Base-by-base conservation (phyloP, 2,888 invertebrate genomes). In the Limnephilus rhombicus region DNA sequence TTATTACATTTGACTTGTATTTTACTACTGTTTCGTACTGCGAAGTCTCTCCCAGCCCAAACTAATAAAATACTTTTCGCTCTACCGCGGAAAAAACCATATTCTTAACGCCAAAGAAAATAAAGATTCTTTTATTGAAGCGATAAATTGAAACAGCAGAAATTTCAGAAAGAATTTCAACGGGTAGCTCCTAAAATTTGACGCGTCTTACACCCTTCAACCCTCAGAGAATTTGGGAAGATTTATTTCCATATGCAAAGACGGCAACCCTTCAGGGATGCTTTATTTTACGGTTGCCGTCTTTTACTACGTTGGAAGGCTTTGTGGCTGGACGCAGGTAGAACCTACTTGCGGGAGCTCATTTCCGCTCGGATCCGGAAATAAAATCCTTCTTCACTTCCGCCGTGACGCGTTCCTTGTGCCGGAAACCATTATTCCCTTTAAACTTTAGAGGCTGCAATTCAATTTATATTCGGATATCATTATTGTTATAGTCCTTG, bases 321-420 rank as follows among this genome's bases (percentile, higher is more conserved):
- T 83, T 83, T 83, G 34, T 13, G 34, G 83, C 37, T 83, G 37
- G 37, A 41, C 34, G 37, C 83, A 83, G 37, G 83, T 41, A 34
- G 24, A 41, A 37, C 37, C 34, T 24, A 83, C 37, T 83, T 34
- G 83, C 37, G 41, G 37, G 37, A 83, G 37, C 83, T 83, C 83
- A 83, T 83, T 83, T 83, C 83, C 83, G 24, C 37, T 34, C 24
- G 41, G 24, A 83, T 83, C 83, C 83, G 83, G 83, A 83, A 83
- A 83, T 83, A 83, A 83, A 83, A 83, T 41, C 37, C 37, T 37
- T 34, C 83, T 83, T 83, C 37, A 83, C 83, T 83, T 83, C 83
- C 83, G 83, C 37, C 37, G 37, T 41, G 37, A 83, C 37, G 83
- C 24, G 68, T 24, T 68, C 68, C 68, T n/a, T 68, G 68, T 24